These are phyloP conservation scores for Gymnodraco acuticeps DNA, from an alignment of 2,797 vertebrate species.

Conservation along the genomic window DNA sequence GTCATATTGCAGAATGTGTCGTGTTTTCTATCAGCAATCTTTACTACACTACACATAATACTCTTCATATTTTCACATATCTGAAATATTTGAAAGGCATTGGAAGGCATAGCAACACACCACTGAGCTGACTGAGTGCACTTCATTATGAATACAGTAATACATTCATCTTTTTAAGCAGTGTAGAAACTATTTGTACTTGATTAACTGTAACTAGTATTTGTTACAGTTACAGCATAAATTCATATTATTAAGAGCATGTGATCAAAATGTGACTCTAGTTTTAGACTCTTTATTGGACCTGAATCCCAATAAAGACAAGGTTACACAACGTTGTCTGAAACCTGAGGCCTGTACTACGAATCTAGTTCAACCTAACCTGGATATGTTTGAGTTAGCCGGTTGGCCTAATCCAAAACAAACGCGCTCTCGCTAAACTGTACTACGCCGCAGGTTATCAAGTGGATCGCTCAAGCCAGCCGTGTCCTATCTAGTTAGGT, in stretches of 20 bases:
- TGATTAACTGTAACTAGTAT: neutral
- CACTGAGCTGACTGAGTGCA: neutral
- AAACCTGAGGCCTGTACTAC: too few relatives aligned
- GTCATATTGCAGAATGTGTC: constrained; percentile 23
- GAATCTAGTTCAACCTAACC: too few relatives aligned
- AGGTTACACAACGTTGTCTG: neutral
- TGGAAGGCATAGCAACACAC: constrained; percentile 35
- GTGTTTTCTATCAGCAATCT: neutral
- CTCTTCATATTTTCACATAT: constrained; percentile 12
- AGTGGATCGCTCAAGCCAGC: too few relatives aligned
- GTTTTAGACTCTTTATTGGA: neutral
- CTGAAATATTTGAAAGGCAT: constrained; percentile 50
- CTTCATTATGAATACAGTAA: neutral
- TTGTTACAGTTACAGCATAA: neutral
- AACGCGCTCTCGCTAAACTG: too few relatives aligned
- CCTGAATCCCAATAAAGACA: neutral
- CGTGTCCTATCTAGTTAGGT: too few relatives aligned
- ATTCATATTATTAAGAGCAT: neutral
- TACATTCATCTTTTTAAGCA: constrained; percentile 1
- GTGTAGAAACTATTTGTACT: neutral
- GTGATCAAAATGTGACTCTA: neutral
- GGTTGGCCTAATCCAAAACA: too few relatives aligned
- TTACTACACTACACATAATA: neutral
- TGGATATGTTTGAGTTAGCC: too few relatives aligned
- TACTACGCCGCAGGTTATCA: too few relatives aligned